These are phyloP conservation scores for Cephus runcator DNA, from an alignment of 2,888 invertebrate genomes.

Conservation along the genomic window DNA sequence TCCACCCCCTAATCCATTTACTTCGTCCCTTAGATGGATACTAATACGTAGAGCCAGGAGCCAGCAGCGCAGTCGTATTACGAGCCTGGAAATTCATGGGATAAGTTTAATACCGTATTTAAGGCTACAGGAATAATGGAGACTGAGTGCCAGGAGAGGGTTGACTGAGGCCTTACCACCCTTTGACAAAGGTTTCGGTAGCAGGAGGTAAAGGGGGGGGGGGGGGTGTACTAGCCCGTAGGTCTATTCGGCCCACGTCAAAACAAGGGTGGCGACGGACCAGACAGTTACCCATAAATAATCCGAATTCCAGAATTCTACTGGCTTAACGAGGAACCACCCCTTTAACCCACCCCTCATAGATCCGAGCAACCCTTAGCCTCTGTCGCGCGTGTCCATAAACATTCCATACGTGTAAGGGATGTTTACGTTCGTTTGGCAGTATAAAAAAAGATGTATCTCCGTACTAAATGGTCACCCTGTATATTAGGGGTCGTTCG, in stretches of 20 bases:
- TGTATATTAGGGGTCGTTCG: neutral
- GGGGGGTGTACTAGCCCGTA: neutral
- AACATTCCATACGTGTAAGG: neutral
- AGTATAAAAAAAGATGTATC: neutral
- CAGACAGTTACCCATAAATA: neutral
- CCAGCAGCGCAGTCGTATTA: neutral
- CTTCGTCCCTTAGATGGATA: neutral
- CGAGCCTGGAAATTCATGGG: neutral
- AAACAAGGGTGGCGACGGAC: neutral
- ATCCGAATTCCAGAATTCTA: neutral
- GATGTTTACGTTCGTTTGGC: neutral
- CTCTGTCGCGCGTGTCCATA: neutral
- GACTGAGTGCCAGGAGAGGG: neutral
- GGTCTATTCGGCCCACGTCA: neutral
- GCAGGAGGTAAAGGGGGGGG: neutral
- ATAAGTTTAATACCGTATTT: constrained; percentile 1
- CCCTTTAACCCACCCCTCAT: no score
- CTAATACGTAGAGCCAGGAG: neutral
- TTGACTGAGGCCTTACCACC: neutral
- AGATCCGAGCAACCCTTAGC: neutral
- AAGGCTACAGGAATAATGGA: neutral
- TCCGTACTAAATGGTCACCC: neutral
- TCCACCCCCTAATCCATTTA: neutral
- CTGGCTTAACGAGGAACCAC: neutral
- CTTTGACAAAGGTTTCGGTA: neutral